Evolutionary conservation across 2,797 vertebrate genomes (phyloP).

Genomic region (Schizopygopsis malacanthus): DNA sequence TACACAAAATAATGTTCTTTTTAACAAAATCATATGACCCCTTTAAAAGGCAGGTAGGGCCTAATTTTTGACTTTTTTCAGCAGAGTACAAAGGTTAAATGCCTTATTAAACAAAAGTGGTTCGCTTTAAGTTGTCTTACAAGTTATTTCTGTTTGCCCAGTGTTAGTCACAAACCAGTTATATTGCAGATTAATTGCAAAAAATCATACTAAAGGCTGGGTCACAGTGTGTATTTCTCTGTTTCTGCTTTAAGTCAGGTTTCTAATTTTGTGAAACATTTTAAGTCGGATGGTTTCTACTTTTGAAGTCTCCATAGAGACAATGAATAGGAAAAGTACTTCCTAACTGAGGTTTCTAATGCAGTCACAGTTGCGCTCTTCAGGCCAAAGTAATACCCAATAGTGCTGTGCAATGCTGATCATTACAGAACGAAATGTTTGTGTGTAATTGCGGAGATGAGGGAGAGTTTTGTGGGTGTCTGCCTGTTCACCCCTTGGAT

Average conservation of each 20-base stretch:
- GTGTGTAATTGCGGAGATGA: background rate
- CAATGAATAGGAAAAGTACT: background rate
- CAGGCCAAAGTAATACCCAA: background rate
- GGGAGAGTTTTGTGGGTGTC: conserved; percentile 18
- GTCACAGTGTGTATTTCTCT: background rate
- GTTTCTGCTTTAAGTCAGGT: background rate
- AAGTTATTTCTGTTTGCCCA: background rate
- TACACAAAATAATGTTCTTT: too few species aligned
- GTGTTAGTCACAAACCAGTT: background rate
- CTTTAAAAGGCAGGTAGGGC: background rate
- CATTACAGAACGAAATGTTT: background rate
- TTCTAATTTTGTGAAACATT: conserved; percentile 7
- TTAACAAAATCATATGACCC: too few species aligned
- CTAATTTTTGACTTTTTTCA: background rate
- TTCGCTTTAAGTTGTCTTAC: background rate
- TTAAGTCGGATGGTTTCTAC: background rate
- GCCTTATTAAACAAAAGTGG: background rate
- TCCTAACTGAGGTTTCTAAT: background rate
- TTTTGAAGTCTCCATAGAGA: background rate
- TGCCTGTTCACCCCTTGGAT: background rate
- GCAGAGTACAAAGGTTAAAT: background rate
- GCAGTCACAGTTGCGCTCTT: background rate
- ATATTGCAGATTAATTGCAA: too few species aligned
- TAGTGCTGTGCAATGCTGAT: background rate
- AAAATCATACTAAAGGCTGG: background rate